These are phyloP conservation scores for Petromus typicus DNA, from an alignment of 2,113 vertebrate species.

Conservation along the genomic window DNA sequence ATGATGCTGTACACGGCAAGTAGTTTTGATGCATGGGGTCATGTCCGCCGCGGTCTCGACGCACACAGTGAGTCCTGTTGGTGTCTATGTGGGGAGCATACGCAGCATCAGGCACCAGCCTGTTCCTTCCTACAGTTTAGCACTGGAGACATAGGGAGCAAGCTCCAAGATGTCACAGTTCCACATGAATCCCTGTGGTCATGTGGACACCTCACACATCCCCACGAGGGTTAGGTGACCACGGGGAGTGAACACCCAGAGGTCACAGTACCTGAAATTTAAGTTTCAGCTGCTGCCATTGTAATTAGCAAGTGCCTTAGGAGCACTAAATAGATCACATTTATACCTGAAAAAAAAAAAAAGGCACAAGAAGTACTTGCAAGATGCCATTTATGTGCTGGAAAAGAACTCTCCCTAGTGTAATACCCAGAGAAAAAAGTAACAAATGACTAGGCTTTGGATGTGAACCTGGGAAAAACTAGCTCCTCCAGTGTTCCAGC, in stretches of 20 bases:
- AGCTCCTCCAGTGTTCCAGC: background rate
- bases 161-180: background rate
- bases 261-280: background rate
- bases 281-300: background rate
- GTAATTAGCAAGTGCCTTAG: background rate
- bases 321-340: background rate
- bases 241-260: background rate
- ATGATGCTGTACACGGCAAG: conserved; percentile 94
- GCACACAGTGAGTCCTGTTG: conserved; percentile 87
- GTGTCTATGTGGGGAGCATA: background rate
- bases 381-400: background rate
- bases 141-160: background rate
- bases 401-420: background rate
- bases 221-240: background rate
- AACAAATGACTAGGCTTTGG: background rate
- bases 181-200: background rate
- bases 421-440: background rate
- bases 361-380: background rate
- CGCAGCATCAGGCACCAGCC: no score
- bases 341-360: background rate
- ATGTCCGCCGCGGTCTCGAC: conserved; percentile 88
- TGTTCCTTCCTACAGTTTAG: background rate
- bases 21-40: conserved; percentile 93
- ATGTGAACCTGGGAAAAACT: background rate
- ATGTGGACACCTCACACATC: background rate